Conservation (phyloP, 2,888 invertebrate species). For the Urechis unicinctus region DNA sequence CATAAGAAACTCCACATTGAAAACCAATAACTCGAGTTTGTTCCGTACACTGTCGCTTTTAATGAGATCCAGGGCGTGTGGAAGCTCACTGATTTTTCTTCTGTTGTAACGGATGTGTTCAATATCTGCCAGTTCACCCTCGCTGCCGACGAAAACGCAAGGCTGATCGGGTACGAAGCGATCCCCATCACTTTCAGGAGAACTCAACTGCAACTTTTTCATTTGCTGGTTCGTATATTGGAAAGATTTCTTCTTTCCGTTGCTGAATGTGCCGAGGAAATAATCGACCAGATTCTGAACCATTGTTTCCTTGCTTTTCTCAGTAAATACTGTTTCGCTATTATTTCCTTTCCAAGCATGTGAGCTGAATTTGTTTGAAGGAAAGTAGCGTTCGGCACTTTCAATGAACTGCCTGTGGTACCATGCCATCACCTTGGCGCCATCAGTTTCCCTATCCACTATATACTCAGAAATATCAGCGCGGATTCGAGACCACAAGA, state of each 20-base stretch:
- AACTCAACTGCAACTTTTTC: not conserved
- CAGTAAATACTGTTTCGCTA: too few species aligned
- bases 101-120: not conserved
- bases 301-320: not conserved
- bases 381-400: not conserved
- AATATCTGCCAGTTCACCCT: not conserved
- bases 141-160: not conserved
- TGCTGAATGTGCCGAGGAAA: not conserved
- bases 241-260: not conserved
- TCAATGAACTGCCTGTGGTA: not conserved
- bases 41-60: too few species aligned
- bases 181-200: not conserved
- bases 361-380: not conserved
- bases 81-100: not conserved
- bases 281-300: not conserved
- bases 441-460: not conserved
- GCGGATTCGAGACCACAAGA: conserved; percentile 11
- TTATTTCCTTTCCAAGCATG: not conserved
- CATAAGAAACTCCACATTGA: not conserved
- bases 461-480: conserved; percentile 9
- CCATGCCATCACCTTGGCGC: not conserved
- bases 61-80: too few species aligned
- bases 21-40: not conserved
- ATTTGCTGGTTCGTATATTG: not conserved
- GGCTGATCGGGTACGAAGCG: not conserved